phyloP scores from a whole-genome alignment of 2,113 vertebrate species.

The Lanius ludovicianus region DNA sequence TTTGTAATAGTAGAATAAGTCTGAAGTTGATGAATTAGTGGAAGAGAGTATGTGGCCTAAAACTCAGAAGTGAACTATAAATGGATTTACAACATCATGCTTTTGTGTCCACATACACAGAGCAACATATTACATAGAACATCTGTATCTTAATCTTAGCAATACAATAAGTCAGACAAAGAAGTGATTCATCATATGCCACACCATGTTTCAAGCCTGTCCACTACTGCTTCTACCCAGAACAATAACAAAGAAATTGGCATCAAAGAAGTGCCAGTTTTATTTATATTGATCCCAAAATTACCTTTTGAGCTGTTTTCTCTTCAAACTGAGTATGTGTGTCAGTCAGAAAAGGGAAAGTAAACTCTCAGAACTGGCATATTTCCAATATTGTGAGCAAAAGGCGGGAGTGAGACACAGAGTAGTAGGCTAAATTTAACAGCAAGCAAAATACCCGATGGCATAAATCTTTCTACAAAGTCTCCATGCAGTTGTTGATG shows the following conservation, averaged over 20 bases:
- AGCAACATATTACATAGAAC: neutral
- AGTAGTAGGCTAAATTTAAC: neutral
- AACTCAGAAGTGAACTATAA: neutral
- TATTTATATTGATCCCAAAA: conserved; percentile 27
- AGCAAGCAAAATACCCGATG: neutral
- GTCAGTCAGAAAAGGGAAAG: neutral
- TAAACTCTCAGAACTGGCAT: neutral
- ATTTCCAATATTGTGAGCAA: neutral
- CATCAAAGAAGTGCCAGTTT: neutral
- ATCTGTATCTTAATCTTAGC: neutral
- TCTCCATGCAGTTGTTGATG: neutral
- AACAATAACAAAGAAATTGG: neutral
- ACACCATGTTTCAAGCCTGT: neutral
- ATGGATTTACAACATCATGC: neutral
- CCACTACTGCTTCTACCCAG: neutral
- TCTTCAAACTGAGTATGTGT: neutral
- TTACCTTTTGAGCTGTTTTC: neutral
- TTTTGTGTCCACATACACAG: neutral
- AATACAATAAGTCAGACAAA: neutral
- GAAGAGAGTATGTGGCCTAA: neutral
- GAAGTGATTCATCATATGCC: neutral
- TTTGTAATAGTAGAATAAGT: neutral
- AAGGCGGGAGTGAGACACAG: neutral
- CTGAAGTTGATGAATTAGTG: neutral
- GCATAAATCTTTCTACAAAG: neutral